Conservation (phyloP, 1,140 invertebrate genomes). For the Drosophila seguyi region DNA sequence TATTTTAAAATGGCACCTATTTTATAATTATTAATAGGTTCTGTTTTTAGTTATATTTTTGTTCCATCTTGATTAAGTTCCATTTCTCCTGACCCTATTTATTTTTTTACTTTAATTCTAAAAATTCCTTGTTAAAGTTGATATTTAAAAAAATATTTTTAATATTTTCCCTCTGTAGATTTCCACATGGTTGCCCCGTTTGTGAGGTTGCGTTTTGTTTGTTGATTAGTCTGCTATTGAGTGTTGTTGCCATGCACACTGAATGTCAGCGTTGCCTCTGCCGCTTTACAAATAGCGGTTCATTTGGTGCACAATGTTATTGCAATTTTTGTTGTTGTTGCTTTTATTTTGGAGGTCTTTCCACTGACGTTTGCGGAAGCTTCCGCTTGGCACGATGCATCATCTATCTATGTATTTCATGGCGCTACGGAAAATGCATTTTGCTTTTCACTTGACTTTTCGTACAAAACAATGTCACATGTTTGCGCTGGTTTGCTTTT, state of each 20-base stretch:
- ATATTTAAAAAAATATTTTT: not conserved
- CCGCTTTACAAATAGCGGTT: conserved; percentile 48
- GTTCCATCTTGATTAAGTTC: too few relatives aligned
- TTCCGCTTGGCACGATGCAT: conserved; percentile 47
- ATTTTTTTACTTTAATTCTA: not conserved
- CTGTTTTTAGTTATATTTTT: not conserved
- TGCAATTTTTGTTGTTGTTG: conserved; percentile 10
- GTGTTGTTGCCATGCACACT: conserved; percentile 43
- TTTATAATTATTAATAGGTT: too few relatives aligned
- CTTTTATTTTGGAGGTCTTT: conserved; percentile 51
- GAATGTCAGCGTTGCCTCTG: conserved; percentile 24
- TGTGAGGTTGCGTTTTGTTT: conserved; percentile 70
- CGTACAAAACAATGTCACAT: conserved; percentile 41
- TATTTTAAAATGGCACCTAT: too few relatives aligned
- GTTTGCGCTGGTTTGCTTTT: conserved; percentile 17
- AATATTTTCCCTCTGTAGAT: conserved; percentile 13
- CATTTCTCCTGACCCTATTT: not conserved
- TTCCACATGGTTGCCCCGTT: conserved; percentile 53
- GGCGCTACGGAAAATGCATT: conserved; percentile 31
- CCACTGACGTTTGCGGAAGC: conserved; percentile 72
- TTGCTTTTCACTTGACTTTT: conserved; percentile 20
- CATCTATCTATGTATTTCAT: conserved; percentile 32
- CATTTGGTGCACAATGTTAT: conserved; percentile 33
- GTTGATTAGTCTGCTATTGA: conserved; percentile 76
- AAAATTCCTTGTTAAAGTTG: not conserved